Percentiles rank a stretch among this genome's conserved stretches.
Evolutionary conservation across 92 coral and sea anemone species (phyloP).

Genomic region (Porites cylindrica): DNA sequence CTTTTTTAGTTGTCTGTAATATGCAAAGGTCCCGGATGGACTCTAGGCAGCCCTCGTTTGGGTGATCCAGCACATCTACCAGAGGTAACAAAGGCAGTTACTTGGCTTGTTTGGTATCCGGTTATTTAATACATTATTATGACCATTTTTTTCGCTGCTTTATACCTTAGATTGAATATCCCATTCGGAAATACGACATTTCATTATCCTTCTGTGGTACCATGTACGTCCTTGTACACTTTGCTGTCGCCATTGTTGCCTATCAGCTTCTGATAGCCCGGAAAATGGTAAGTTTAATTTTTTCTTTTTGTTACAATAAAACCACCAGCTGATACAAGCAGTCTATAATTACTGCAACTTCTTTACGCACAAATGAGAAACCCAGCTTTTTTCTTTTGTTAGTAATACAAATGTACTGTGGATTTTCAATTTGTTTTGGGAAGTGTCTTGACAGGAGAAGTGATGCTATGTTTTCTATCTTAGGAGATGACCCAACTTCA

Average conservation of each 20-base stretch:
- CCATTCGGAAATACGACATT: conserved; percentile 80
- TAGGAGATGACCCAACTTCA: conserved; percentile 73
- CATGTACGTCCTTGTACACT: conserved; percentile 75
- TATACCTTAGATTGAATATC: conserved; percentile 84
- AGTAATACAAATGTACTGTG: too few relatives aligned
- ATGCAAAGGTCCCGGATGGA: conserved; percentile 95
- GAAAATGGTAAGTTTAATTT: conserved; percentile 58
- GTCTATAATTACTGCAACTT: too few relatives aligned
- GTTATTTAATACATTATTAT: too few relatives aligned
- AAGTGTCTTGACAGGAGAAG: too few relatives aligned
- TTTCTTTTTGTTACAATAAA: too few relatives aligned
- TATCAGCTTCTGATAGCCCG: conserved; percentile 75
- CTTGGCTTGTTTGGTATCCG: too few relatives aligned
- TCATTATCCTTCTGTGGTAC: conserved; percentile 70
- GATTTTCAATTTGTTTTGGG: too few relatives aligned
- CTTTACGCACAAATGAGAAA: too few relatives aligned
- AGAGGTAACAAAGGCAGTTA: conserved; percentile 50
- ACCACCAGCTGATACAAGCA: too few relatives aligned
- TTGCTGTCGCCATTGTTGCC: conserved; percentile 54
- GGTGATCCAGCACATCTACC: conserved; percentile 96
- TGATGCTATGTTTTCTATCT: neutral
- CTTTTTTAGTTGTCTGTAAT: conserved; percentile 77
- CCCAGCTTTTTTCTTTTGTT: too few relatives aligned
- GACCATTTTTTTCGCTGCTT: too few relatives aligned
- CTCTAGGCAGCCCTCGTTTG: conserved; percentile 89